phyloP scores from a whole-genome alignment of 1,140 invertebrate species.

The Papilio machaon region DNA sequence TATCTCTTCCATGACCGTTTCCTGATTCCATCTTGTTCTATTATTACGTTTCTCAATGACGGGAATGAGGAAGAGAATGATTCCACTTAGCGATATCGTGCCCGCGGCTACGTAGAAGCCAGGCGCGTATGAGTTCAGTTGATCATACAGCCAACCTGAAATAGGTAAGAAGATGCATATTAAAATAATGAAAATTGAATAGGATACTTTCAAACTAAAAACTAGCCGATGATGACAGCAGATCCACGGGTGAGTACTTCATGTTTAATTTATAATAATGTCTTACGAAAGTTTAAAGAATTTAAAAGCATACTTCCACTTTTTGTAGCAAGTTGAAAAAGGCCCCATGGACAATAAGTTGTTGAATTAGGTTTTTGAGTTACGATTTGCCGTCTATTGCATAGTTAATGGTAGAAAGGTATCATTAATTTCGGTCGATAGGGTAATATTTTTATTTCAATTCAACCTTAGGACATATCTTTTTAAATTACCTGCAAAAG shows the following conservation, averaged over 20 bases:
- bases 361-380: not conserved
- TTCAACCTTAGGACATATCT: not conserved
- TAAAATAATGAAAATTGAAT: not conserved
- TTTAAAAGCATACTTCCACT: not conserved
- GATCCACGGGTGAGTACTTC: no score
- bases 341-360: not conserved
- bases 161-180: constrained; percentile 41
- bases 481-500: constrained; percentile 88
- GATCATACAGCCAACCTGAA: constrained; percentile 91
- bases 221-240: no score
- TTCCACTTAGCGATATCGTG: constrained; percentile 92
- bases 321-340: not conserved
- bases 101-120: constrained; percentile 92
- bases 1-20: constrained; percentile 67
- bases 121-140: constrained; percentile 89
- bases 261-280: no score
- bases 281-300: no score
- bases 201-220: not conserved
- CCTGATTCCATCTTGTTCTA: constrained; percentile 54
- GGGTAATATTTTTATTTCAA: not conserved
- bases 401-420: not conserved
- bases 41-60: constrained; percentile 84
- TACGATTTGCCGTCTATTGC: not conserved
- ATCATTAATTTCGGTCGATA: not conserved
- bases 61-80: constrained; percentile 94